Conservation (phyloP, 2,888 invertebrate genomes). For the Fragum sueziense region DNA sequence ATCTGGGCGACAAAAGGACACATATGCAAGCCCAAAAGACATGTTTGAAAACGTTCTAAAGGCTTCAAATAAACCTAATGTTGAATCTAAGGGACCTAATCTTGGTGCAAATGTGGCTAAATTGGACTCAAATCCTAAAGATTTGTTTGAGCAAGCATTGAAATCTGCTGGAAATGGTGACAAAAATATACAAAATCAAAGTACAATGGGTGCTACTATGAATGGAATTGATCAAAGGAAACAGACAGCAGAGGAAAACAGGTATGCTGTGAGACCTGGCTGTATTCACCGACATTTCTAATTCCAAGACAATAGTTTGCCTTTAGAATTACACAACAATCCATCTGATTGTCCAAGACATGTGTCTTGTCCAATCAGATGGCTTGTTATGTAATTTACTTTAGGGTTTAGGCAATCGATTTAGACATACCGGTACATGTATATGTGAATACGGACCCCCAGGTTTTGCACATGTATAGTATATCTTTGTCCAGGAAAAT, state of each 20-base stretch:
- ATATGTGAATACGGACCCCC: too few relatives aligned
- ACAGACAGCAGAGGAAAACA: background rate
- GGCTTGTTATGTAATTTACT: too few relatives aligned
- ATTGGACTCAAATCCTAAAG: slow-evolving; percentile 50
- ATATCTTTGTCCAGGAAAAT: too few relatives aligned
- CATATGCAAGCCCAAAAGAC: slow-evolving; percentile 65
- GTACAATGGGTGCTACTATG: background rate
- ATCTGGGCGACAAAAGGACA: slow-evolving; percentile 58
- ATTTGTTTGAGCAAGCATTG: slow-evolving; percentile 65
- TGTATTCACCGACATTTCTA: too few relatives aligned
- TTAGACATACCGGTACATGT: too few relatives aligned
- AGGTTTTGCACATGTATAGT: too few relatives aligned
- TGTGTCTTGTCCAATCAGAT: too few relatives aligned
- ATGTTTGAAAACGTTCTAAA: slow-evolving; percentile 68
- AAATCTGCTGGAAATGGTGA: slow-evolving; percentile 21
- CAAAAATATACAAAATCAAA: background rate
- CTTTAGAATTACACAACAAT: too few relatives aligned
- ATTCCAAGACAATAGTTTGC: too few relatives aligned
- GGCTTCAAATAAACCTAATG: slow-evolving; percentile 11
- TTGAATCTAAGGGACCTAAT: background rate
- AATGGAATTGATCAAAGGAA: background rate
- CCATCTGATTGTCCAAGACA: too few relatives aligned
- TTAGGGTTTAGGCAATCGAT: too few relatives aligned
- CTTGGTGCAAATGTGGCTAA: background rate
- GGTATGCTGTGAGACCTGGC: background rate